Percentiles rank a stretch among this genome's conserved stretches.
Evolutionary conservation across 2,113 vertebrate genomes (phyloP).

Genomic region (Neogale vison): DNA sequence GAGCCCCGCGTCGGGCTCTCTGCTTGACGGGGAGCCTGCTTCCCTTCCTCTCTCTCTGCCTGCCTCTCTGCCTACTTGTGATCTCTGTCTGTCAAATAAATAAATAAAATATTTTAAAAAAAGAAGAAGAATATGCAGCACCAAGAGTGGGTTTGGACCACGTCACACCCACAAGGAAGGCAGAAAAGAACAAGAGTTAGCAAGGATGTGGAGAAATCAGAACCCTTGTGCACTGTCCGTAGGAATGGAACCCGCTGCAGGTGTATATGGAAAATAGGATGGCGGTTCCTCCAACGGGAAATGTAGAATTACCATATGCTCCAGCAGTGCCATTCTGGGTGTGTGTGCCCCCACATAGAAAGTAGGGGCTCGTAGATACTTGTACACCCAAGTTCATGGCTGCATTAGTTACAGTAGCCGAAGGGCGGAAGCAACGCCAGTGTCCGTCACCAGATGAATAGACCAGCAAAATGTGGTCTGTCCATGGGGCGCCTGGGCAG

Average conservation of each 20-base stretch:
- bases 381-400: rapidly evolving
- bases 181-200: rapidly evolving
- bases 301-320: rapidly evolving
- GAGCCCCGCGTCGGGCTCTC: too few relatives aligned
- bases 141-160: neutral
- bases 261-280: rapidly evolving
- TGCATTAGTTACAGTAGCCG: neutral
- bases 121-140: rapidly evolving
- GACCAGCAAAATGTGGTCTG: rapidly evolving
- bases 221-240: rapidly evolving
- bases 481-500: too few relatives aligned
- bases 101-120: too few relatives aligned
- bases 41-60: too few relatives aligned
- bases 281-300: neutral
- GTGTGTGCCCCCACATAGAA: rapidly evolving
- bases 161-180: neutral
- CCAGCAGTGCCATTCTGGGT: neutral
- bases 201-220: rapidly evolving
- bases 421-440: neutral
- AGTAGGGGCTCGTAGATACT: rapidly evolving
- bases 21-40: too few relatives aligned
- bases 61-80: too few relatives aligned
- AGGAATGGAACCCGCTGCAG: neutral
- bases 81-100: too few relatives aligned
- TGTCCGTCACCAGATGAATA: rapidly evolving